Percentiles rank a stretch among this genome's conserved stretches.
These are phyloP conservation scores for Oplegnathus fasciatus DNA, from an alignment of 2,113 vertebrate species.

Conservation along the genomic window DNA sequence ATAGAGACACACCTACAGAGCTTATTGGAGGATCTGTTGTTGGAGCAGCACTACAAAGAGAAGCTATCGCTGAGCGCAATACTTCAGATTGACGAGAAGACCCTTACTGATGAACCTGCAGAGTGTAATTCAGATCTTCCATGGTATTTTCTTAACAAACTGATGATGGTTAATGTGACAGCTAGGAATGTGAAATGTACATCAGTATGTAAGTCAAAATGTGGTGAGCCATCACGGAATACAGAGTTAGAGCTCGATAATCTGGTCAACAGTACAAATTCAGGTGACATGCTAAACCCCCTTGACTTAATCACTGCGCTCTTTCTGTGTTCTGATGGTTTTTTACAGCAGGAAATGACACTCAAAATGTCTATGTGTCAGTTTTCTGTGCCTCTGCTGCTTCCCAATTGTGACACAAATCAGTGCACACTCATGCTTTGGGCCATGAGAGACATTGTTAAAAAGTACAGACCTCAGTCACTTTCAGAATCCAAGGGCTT, in stretches of 20 bases:
- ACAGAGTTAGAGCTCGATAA: background rate
- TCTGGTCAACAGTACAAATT: background rate
- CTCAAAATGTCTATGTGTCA: constrained; percentile 85
- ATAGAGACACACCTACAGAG: constrained; percentile 56
- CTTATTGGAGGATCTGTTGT: constrained; percentile 59
- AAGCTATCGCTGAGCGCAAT: constrained; percentile 65
- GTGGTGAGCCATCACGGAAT: background rate
- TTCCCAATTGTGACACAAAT: constrained; percentile 78
- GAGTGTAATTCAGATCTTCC: constrained; percentile 58
- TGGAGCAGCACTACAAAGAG: constrained; percentile 44
- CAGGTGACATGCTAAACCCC: constrained; percentile 66
- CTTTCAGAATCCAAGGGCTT: no score
- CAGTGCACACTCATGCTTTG: constrained; percentile 82
- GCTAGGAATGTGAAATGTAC: no score
- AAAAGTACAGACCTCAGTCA: no score
- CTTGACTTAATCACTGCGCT: constrained; percentile 85
- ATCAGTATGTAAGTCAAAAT: background rate
- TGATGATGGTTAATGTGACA: constrained; percentile 81
- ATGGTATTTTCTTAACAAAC: constrained; percentile 75
- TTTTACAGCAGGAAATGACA: constrained; percentile 83
- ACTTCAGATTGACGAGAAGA: constrained; percentile 65
- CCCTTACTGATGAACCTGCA: constrained; percentile 60
- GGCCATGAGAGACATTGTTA: no score
- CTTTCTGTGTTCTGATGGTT: constrained; percentile 84
- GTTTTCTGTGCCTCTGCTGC: constrained; percentile 86